Evolutionary conservation across 2,797 vertebrate species (phyloP), one percentile per base, ranked within the genome.

Genomic region (Pipistrellus pygmaeus): DNA sequence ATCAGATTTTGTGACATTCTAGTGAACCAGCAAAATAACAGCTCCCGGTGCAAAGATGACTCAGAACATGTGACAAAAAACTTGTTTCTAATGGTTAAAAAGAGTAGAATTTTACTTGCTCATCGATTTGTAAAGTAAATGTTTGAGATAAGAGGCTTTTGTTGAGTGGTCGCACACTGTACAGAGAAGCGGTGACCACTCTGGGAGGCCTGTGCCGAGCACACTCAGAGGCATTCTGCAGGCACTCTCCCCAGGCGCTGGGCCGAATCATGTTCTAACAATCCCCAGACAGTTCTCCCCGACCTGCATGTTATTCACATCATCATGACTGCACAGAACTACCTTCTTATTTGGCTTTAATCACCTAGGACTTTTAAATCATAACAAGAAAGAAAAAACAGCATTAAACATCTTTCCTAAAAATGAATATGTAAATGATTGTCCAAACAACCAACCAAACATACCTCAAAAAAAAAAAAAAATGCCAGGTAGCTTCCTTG

Each of bases 341-440:
- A 80, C 55, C 72, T 88, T 77, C 48, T 88, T 38, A 72, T 69
- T 82, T 76, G 81, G 32, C 15, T 94, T 80, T 78, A 41, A 88
- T 78, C 27, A 90, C 85, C 18, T 27, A 90, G 35, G 25, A 57
- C 51, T 75, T 96, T 41, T 88, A 35, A 90, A 14, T 66, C 66
- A 69, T 72, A 87, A 68, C 48, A 55, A 35, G 20, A 48, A 66
- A 2, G 11, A 57, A 82, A 85, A 83, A 25, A 2, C 35, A 69
- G 27, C 15, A 83, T 68, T 27, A 93, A 96, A 77, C 3, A 13
- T 60, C 30, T 76, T 77, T 10, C 15, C 69, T 71, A 91, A 95
- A 92, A 91, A 75, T 85, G 75, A 96, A 80, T n/a, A 80, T 23
- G 76, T 68, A 38, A 88, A 27, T 4, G 90, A 20, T 3, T 80